Evolutionary conservation across 2,888 invertebrate species (phyloP), one percentile per base, ranked within the genome.

Genomic region (Phoenoteleia sp.): DNA sequence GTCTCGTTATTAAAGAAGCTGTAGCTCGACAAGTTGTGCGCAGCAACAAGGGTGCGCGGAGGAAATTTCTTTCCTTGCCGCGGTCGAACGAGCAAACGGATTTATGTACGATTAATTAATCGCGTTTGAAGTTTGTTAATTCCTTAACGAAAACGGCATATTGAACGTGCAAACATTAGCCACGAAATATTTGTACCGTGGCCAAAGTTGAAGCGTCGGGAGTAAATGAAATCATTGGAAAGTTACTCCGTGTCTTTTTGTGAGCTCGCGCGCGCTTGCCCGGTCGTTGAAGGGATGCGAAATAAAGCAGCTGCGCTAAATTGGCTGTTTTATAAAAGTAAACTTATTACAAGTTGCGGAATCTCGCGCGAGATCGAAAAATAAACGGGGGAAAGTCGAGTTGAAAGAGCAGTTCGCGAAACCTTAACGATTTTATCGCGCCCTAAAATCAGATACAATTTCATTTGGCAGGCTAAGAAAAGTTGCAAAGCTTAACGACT

Each of bases 191-290:
- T 85, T 81, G 88, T 88, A 87, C 87, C 87, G 85, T 54, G 86
- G 85, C 45, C 81, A 69, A 84, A 79, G 87, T 88, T 87, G 81
- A 86, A 86, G 80, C 85, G 75, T 84, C 74, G 88, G 77, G 88
- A 87, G 87, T 88, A 89, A 90, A 91, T 90, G 88, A 89, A 90
- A 90, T 90, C 87, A 89, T 90, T 86, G 87, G 86, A 74, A 89
- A 89, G 90, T 90, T 89, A 84, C 66, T 75, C 36, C 76, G 56
- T 42, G 85, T 62, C 67, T 69, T 72, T 54, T 23, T 54, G 75
- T 33, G 33, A 33, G 62, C 45, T 17, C 6, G 23, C 27, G n/a
- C 54, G 25, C 29, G 36, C 25, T 2, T 17, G 69, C 29, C 39
- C n/a, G 36, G 74, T 82, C 85, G 86, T 84, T 75, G 54, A 79